Conservation (phyloP, 2,888 invertebrate species). For the Acrobasis consociella region DNA sequence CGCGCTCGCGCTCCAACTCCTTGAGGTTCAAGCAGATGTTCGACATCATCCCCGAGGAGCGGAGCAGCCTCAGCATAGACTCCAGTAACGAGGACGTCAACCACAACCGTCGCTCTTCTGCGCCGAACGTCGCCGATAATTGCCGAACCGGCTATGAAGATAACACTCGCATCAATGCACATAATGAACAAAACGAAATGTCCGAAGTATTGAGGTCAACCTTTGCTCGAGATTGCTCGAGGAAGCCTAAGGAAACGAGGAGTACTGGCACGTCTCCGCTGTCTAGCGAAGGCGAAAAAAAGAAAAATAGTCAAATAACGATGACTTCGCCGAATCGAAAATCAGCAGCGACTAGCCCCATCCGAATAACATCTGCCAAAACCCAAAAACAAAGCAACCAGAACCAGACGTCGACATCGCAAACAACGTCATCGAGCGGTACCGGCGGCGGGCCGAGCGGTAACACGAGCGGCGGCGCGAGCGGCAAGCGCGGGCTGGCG, state of each 20-base stretch:
- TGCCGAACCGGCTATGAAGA: constrained; percentile 12
- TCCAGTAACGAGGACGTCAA: constrained; percentile 65
- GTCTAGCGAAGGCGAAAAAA: constrained; percentile 32
- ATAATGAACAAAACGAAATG: neutral
- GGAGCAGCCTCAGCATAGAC: constrained; percentile 73
- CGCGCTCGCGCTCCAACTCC: constrained; percentile 58
- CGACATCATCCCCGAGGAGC: constrained; percentile 83
- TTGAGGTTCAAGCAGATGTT: constrained; percentile 74
- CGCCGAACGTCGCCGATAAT: constrained; percentile 42
- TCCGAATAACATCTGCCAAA: constrained; percentile 30
- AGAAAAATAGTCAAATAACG: constrained; percentile 28
- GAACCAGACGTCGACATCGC: constrained; percentile 3
- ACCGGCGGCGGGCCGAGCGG: constrained; percentile 42
- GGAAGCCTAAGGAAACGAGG: constrained; percentile 25
- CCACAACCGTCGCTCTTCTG: constrained; percentile 49
- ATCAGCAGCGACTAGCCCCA: constrained; percentile 37
- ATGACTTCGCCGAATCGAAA: constrained; percentile 35
- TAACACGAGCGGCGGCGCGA: constrained; percentile 51
- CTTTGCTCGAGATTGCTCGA: neutral
- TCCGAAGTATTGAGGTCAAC: constrained; percentile 1
- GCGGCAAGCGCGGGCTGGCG: constrained; percentile 33
- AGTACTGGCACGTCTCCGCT: constrained; percentile 56
- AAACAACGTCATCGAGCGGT: constrained; percentile 18
- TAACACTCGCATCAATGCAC: neutral
- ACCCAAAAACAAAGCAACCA: constrained; percentile 1